phyloP scores from a whole-genome alignment of 1,140 invertebrate species.

The Aphelenchoides besseyi region DNA sequence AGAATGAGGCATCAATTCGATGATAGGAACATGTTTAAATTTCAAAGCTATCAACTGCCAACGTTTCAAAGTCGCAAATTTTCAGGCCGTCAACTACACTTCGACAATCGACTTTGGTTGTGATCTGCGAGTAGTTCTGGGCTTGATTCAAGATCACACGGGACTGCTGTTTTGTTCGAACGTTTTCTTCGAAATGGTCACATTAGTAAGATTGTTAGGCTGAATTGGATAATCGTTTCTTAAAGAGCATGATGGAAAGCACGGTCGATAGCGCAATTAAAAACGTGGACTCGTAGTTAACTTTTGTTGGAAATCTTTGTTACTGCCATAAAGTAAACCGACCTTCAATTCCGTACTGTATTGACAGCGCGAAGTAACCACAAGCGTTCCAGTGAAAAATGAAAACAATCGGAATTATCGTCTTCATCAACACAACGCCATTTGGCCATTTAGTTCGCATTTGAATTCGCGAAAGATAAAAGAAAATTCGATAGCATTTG shows the following conservation, averaged over 20 bases:
- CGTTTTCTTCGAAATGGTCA: constrained; percentile 45
- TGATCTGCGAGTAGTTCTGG: constrained; percentile 37
- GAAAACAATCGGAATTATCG: constrained; percentile 24
- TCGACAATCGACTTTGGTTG: constrained; percentile 30
- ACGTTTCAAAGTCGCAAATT: constrained; percentile 8
- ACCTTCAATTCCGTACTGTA: constrained; percentile 21
- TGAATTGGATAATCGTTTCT: background rate
- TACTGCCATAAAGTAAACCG: background rate
- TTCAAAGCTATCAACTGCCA: constrained; percentile 6
- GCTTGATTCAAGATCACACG: constrained; percentile 42
- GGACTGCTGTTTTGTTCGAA: constrained; percentile 45
- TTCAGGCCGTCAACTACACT: background rate
- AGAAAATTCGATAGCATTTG: constrained; percentile 29
- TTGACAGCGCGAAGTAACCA: constrained; percentile 19
- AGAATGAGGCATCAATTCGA: constrained; percentile 15
- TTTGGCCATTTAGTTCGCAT: constrained; percentile 28
- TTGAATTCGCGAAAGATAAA: constrained; percentile 9
- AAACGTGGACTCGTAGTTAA: background rate
- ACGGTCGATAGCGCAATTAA: background rate
- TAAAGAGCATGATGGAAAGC: constrained; percentile 3
- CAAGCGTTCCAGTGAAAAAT: constrained; percentile 29
- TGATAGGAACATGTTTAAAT: background rate
- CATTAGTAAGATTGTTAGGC: constrained; percentile 39
- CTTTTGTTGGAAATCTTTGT: background rate
- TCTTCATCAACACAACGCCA: constrained; percentile 16